Percentiles rank a stretch among this genome's conserved stretches.
phyloP scores from a whole-genome alignment of 2,113 vertebrate species.

The Ciconia maguari region DNA sequence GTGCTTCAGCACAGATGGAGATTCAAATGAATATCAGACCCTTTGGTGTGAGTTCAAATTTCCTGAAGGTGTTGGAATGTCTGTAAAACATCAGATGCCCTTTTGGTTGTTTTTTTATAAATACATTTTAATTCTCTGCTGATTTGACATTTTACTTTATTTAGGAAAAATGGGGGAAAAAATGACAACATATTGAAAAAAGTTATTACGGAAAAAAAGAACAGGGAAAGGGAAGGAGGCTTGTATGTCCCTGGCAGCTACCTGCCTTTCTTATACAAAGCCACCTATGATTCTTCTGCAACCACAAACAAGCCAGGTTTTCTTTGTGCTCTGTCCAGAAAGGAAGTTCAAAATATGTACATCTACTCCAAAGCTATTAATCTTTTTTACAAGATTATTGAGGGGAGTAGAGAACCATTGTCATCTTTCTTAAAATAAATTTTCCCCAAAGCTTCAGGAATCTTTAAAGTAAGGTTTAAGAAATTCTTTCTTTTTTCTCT shows the following conservation, averaged over 20 bases:
- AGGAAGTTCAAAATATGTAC: slow-evolving; percentile 81
- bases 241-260: slow-evolving; percentile 61
- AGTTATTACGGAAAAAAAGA: slow-evolving; percentile 6
- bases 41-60: slow-evolving; percentile 86
- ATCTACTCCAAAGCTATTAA: slow-evolving; percentile 77
- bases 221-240: background rate
- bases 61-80: slow-evolving; percentile 87
- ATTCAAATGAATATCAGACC: slow-evolving; percentile 81
- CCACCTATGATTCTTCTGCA: slow-evolving; percentile 68
- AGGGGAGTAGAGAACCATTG: slow-evolving; percentile 32
- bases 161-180: background rate
- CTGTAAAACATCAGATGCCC: slow-evolving; percentile 84
- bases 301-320: slow-evolving; percentile 66
- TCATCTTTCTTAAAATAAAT: slow-evolving; percentile 50
- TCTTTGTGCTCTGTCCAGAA: slow-evolving; percentile 76
- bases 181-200: slow-evolving; percentile 54
- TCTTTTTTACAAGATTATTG: slow-evolving; percentile 74
- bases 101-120: slow-evolving; percentile 72
- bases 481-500: background rate
- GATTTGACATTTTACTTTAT: slow-evolving; percentile 71
- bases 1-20: slow-evolving; percentile 77
- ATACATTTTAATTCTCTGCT: slow-evolving; percentile 75
- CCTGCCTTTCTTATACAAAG: slow-evolving; percentile 65
- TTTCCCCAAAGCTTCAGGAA: slow-evolving; percentile 16
- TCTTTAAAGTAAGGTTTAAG: slow-evolving; percentile 7